Evolutionary conservation across 2,113 vertebrate genomes (phyloP), one percentile per base, ranked within the genome.

Genomic region (Odontophorus gujanensis): DNA sequence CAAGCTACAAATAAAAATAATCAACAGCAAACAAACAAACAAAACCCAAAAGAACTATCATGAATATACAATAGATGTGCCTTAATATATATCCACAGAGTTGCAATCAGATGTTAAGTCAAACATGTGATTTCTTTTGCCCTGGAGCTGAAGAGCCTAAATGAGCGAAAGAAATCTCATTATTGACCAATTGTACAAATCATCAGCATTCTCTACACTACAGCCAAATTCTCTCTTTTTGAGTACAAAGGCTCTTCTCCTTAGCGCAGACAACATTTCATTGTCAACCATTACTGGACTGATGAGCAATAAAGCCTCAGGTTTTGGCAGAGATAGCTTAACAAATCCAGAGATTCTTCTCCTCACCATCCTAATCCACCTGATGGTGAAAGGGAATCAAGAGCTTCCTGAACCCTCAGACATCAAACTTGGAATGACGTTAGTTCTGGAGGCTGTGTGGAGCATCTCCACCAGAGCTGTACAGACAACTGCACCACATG

Each of bases 391-490:
- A 80, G 34, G 85, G 82, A 83, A 8, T 6, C 42, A 72, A 76
- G 89, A 92, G 5, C 24, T 58, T 21, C 19, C 13, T 26, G 62
- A 73, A 81, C 1, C 4, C 13, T 36, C 24, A 36, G 34, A 53
- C 26, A 32, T 24, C 1, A 7, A 68, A 30, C 22, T 36, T 63
- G 66, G 50, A 26, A 7, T 38, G 26, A 48, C n/a, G 43, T n/a
- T 19, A 73, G 43, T 7, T 3, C 22, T 25, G 7, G 0, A 9
- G 13, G 1, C 36, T 77, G 73, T 45, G 61, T 9, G 45, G 67
- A 85, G 20, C n/a, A 50, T 1, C 4, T 76, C 20, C 30, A 58
- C 43, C 85, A 62, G 4, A 55, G 10, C 3, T 0, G 0, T 32
- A 30, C 40, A 62, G 53, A 69, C 1, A 5, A 77, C 25, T 2